These are phyloP conservation scores for Ceyx melanurus DNA, from an alignment of 2,113 vertebrate species.

Conservation along the genomic window DNA sequence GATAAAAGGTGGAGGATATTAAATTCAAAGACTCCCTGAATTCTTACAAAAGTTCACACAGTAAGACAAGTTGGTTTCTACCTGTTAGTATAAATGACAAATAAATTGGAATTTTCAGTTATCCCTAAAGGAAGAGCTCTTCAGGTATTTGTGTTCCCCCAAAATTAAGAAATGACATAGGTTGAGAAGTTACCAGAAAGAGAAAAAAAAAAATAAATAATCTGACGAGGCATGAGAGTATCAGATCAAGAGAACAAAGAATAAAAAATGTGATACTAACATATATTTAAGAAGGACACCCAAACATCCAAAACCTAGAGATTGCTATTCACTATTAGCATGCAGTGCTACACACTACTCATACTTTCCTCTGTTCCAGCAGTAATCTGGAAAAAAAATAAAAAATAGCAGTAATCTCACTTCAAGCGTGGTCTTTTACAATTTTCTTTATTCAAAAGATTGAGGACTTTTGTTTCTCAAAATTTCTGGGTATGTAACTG, in stretches of 20 bases:
- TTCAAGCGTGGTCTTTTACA: background rate
- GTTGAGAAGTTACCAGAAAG: too few species aligned
- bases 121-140: background rate
- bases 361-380: background rate
- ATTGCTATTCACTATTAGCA: background rate
- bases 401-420: background rate
- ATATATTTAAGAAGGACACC: background rate
- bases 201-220: rapidly evolving
- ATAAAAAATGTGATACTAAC: background rate
- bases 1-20: background rate
- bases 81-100: background rate
- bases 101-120: background rate
- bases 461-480: background rate
- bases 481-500: background rate
- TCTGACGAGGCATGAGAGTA: background rate
- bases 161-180: background rate
- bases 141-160: background rate
- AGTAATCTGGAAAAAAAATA: background rate
- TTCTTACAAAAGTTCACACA: background rate
- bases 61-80: background rate
- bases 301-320: background rate
- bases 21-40: background rate
- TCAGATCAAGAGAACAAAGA: background rate
- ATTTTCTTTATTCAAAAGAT: background rate
- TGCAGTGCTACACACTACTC: background rate